Evolutionary conservation across 2,797 vertebrate species (phyloP), one percentile per base, ranked within the genome.

Genomic region (Phrynocephalus guinanensis): DNA sequence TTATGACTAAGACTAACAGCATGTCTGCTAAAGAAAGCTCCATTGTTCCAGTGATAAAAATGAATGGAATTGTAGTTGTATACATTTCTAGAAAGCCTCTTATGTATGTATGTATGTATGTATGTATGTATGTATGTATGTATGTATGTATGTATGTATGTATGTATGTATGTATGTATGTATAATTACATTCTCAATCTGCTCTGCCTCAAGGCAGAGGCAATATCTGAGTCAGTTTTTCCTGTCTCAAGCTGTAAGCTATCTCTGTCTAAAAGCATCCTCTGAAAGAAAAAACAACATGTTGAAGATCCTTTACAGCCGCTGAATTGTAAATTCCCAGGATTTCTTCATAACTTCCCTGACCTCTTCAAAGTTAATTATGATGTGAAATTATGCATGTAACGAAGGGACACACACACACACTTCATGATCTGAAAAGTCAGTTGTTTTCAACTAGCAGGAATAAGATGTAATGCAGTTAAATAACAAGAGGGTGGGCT

Each of bases 361-460:
- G 63, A 33, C 77, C 85, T 89, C 72, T 72, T 89, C 68, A 67
- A 83, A 84, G 0, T 0, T 16, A 50, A 30, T 81, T 56, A 67
- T 90, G 86, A 92, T 93, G 91, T 91, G 93, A 83, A 89, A 80
- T 77, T 88, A 1, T 2, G 66, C 67, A 44, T 63, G 50, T 33
- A 16, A 76, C 87, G 89, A 56, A 24, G 20, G 5, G 77, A 88
- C 72, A 30, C 56, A 72, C 16, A 72, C 16, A 30, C 70, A 48
- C 33, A 10, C 72, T 71, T 79, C 71, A 77, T 85, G 68, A 81
- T 68, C 89, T 91, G 89, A 30, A 86, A 88, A 84, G 86, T 79
- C 84, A 80, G 82, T 82, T 93, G 60, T 94, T 95, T 94, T 94
- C 89, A 93, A 91, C 86, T 86, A 92, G 82, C 87, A 67, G 75